These are phyloP conservation scores for Seriola aureovittata DNA, from an alignment of 2,113 vertebrate genomes.

Conservation along the genomic window DNA sequence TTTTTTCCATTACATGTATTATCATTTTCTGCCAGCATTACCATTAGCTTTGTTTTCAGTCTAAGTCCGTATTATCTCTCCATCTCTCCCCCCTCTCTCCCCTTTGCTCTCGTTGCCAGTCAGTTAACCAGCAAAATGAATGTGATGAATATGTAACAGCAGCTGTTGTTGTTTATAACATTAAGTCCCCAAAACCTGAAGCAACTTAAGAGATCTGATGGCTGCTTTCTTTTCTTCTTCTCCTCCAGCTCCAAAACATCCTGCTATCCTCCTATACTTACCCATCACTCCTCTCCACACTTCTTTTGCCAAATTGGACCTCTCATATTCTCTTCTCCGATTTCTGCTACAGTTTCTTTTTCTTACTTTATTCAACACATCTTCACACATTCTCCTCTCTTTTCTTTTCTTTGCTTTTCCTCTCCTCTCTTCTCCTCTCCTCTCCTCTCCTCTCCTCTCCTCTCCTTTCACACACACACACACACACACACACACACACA, in stretches of 20 bases:
- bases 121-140: constrained; percentile 63
- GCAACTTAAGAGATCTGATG: constrained; percentile 32
- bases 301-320: constrained; percentile 9
- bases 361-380: constrained; percentile 5
- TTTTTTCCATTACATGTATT: neutral
- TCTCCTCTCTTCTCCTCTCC: neutral
- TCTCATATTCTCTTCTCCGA: neutral
- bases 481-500: neutral
- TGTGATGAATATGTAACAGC: constrained; percentile 79
- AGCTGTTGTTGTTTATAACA: constrained; percentile 79
- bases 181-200: constrained; percentile 62
- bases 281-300: neutral
- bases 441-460: neutral
- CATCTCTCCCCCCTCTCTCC: constrained; percentile 7
- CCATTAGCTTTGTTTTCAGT: constrained; percentile 1
- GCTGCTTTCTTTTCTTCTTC: constrained; percentile 27
- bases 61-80: constrained; percentile 17
- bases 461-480: neutral
- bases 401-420: neutral
- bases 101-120: constrained; percentile 47
- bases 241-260: constrained; percentile 24
- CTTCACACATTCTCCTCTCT: neutral
- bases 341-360: constrained; percentile 3
- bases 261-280: constrained; percentile 4
- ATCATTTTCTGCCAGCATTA: constrained; percentile 7